Conservation (phyloP, 2,888 invertebrate genomes). For the Prosopocoilus inquinatus region DNA sequence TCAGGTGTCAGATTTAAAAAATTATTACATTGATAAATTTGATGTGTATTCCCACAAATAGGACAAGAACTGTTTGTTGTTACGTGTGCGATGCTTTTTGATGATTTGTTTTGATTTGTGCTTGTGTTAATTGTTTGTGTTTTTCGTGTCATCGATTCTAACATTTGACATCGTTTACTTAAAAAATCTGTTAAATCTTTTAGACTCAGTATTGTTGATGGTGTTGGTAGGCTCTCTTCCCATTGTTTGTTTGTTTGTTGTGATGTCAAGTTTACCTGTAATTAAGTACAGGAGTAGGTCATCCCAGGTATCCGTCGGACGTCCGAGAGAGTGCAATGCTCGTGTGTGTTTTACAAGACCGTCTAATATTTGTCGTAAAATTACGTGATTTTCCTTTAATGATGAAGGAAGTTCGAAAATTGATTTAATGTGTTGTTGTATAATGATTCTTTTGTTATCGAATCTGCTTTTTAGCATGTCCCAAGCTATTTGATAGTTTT, state of each 20-base stretch:
- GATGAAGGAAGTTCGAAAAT: too few species aligned
- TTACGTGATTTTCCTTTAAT: neutral
- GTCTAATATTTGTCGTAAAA: neutral
- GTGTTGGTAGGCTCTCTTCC: neutral
- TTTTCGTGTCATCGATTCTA: too few species aligned
- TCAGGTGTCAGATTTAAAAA: too few species aligned
- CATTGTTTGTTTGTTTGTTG: neutral
- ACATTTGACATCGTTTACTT: too few species aligned
- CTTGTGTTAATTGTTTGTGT: too few species aligned
- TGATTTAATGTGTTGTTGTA: constrained; percentile 14
- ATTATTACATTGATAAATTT: too few species aligned
- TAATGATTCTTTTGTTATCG: constrained; percentile 15
- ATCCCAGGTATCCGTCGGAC: neutral
- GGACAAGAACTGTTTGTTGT: too few species aligned
- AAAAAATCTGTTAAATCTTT: too few species aligned
- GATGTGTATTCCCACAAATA: too few species aligned
- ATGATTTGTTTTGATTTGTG: too few species aligned
- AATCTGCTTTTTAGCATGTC: constrained; percentile 15
- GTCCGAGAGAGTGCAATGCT: neutral
- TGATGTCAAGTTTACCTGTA: neutral
- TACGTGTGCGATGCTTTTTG: too few species aligned
- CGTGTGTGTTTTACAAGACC: neutral
- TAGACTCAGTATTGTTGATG: too few species aligned
- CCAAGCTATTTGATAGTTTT: constrained; percentile 25
- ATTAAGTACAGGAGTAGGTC: neutral